Evolutionary conservation across 1,140 invertebrate genomes (phyloP), one percentile per base, ranked within the genome.

Genomic region (Macrotrachela quadricornifera): DNA sequence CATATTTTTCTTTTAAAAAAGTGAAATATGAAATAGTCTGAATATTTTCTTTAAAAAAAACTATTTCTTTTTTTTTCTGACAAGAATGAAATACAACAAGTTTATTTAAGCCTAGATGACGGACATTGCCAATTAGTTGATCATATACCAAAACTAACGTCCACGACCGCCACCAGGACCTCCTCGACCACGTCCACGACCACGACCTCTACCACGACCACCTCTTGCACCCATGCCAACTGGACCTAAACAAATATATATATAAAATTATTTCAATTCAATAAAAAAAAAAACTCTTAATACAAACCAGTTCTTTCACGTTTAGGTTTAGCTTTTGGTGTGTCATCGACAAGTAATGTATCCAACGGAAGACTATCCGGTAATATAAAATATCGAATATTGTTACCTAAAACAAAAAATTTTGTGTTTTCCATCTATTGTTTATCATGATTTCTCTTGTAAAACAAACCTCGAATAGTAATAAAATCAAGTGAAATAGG

Each of bases 311-410:
- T 42, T 42, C 12, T 14, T 42, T 86, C 84, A 65, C 86, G 85
- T 65, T 85, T 88, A 6, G 82, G 80, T 71, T 84, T 85, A 0
- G 84, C 81, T 71, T 90, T 90, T 9, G 88, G 88, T 58, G 87
- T 85, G 61, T 96, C 94, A 70, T 97, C 92, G 61, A 96, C 85
- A 2, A 97, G 74, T 15, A 97, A 70, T 1, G 88, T 94, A 72
- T 99, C 94, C 43, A 99, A 71, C 4, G 88, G 83, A 56, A 95
- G 71, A 58, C 83, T 83, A 70, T 95, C 90, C 1, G 90, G 88
- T 36, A 96, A 71, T 63, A 97, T 88, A 61, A 83, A 95, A 69
- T 97, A 95, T 50, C 94, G 75, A 57, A 99, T 95, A 65, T 97
- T 99, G 68, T 97, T 97, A 30, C 53, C 21, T 30, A 30, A 30